Conservation (phyloP, 2,797 vertebrate genomes). For the Macropodus opercularis region DNA sequence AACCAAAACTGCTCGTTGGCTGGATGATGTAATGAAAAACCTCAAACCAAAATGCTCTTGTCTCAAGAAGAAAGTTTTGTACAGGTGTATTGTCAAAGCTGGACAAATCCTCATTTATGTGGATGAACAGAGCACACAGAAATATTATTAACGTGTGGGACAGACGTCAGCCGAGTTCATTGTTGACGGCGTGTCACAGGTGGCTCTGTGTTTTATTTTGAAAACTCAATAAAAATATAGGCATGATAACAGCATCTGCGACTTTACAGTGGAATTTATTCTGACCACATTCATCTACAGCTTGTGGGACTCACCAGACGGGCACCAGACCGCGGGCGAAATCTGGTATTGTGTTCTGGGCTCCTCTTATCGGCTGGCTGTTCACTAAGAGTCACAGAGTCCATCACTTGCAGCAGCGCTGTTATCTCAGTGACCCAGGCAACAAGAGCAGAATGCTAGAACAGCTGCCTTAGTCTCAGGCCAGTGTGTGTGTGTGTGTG, state of each 20-base stretch:
- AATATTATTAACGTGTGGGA: constrained; percentile 24
- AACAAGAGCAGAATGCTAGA: constrained; percentile 61
- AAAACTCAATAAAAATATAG: constrained; percentile 14
- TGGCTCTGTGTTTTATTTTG: constrained; percentile 7
- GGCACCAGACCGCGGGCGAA: constrained; percentile 66
- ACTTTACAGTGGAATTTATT: constrained; percentile 38
- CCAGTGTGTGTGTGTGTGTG: constrained; percentile 28
- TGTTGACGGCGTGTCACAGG: not conserved
- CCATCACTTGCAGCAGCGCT: constrained; percentile 69
- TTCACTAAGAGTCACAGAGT: constrained; percentile 76
- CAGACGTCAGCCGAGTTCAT: not conserved
- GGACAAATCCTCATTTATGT: constrained; percentile 17
- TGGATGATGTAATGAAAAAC: constrained; percentile 5
- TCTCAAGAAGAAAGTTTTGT: constrained; percentile 2
- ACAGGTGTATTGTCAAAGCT: constrained; percentile 7
- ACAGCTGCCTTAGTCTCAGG: constrained; percentile 57
- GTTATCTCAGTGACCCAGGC: constrained; percentile 77
- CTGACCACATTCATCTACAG: constrained; percentile 37
- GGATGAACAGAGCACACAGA: constrained; percentile 12
- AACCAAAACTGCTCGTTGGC: no score
- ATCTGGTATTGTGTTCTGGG: constrained; percentile 67
- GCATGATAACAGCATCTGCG: constrained; percentile 9
- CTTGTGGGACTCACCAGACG: constrained; percentile 48
- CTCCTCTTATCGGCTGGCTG: constrained; percentile 73
- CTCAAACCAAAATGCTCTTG: not conserved